These are phyloP conservation scores for Adela reaumurella DNA, from an alignment of 2,888 invertebrate genomes.

Conservation along the genomic window DNA sequence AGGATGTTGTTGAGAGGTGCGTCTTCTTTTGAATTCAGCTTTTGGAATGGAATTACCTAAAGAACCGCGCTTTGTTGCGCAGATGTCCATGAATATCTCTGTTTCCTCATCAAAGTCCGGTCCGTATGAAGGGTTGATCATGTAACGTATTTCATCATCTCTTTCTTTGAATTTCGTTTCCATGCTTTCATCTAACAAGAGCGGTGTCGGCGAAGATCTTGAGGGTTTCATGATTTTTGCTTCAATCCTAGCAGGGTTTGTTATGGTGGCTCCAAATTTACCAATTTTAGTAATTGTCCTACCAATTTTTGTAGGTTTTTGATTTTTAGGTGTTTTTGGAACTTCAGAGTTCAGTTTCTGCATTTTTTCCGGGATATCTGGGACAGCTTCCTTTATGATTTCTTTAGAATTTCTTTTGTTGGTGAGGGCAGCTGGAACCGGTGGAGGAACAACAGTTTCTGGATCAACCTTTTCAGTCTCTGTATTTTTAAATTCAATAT, in stretches of 20 bases:
- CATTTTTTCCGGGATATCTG: neutral
- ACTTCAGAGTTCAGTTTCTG: slow-evolving; percentile 10
- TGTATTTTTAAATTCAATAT: no score
- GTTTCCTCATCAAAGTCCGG: slow-evolving; percentile 22
- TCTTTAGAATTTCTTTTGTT: neutral
- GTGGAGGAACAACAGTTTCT: neutral
- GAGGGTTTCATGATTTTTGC: neutral
- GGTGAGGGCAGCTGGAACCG: neutral
- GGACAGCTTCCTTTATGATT: neutral
- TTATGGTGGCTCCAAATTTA: neutral
- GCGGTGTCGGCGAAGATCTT: slow-evolving; percentile 17
- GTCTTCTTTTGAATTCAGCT: slow-evolving; percentile 33
- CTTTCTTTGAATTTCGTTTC: slow-evolving; percentile 28
- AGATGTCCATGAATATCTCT: slow-evolving; percentile 36
- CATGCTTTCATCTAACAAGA: slow-evolving; percentile 13
- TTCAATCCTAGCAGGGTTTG: neutral
- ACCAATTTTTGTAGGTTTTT: slow-evolving; percentile 22
- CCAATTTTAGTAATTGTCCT: slow-evolving; percentile 23
- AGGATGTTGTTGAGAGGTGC: slow-evolving; percentile 23
- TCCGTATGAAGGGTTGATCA: slow-evolving; percentile 40
- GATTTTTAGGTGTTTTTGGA: slow-evolving; percentile 26
- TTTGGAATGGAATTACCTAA: slow-evolving; percentile 40
- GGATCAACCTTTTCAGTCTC: neutral
- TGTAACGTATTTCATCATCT: slow-evolving; percentile 36
- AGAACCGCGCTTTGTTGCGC: slow-evolving; percentile 36